phyloP scores from a whole-genome alignment of 2,113 vertebrate genomes.

The Semicossyphus pulcher region DNA sequence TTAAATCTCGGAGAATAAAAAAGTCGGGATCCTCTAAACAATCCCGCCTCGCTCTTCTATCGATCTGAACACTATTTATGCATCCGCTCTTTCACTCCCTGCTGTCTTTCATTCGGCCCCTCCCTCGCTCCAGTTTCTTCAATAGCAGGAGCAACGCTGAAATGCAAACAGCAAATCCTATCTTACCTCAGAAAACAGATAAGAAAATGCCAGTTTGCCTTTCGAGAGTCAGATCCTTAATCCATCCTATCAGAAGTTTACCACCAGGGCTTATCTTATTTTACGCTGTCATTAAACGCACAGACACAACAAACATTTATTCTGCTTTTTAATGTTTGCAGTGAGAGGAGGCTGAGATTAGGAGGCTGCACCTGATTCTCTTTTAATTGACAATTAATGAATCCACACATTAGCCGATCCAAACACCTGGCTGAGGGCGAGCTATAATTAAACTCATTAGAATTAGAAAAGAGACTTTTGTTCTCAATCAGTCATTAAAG shows the following conservation, averaged over 20 bases:
- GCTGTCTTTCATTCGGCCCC: neutral
- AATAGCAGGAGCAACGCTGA: constrained; percentile 13
- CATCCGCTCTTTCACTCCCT: constrained; percentile 17
- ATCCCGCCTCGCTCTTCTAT: constrained; percentile 24
- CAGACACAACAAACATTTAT: constrained; percentile 41
- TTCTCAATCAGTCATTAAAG: constrained; percentile 63
- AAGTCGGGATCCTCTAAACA: constrained; percentile 44
- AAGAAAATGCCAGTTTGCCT: constrained; percentile 35
- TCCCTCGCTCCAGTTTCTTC: neutral
- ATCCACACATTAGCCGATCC: constrained; percentile 66
- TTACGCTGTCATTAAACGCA: constrained; percentile 3
- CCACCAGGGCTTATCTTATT: constrained; percentile 7
- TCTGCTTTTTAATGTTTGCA: constrained; percentile 23
- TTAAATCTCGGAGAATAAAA: constrained; percentile 37
- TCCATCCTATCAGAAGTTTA: constrained; percentile 26
- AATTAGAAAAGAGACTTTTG: constrained; percentile 68
- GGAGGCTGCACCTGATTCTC: constrained; percentile 35
- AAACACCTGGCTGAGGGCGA: constrained; percentile 64
- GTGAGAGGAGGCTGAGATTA: constrained; percentile 18
- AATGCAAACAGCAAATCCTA: constrained; percentile 39
- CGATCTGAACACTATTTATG: constrained; percentile 32
- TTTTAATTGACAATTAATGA: constrained; percentile 75
- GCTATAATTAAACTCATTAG: constrained; percentile 74
- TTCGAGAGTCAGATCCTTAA: constrained; percentile 30
- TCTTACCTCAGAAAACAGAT: constrained; percentile 30